These are phyloP conservation scores for Meghimatium bilineatum DNA, from an alignment of 2,888 invertebrate genomes.

Conservation along the genomic window DNA sequence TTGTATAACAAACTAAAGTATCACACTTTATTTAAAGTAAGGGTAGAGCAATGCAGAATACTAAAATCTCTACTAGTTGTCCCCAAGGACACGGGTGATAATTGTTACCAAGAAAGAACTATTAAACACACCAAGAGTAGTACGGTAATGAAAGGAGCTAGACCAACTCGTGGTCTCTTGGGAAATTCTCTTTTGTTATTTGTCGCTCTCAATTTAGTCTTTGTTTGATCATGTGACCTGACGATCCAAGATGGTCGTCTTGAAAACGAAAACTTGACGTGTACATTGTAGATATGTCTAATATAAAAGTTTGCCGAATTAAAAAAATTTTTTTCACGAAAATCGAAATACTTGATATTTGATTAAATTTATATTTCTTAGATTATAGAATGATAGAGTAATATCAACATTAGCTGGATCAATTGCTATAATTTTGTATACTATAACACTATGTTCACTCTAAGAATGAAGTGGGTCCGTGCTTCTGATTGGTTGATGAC, in stretches of 20 bases:
- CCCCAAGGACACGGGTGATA: constrained; percentile 5
- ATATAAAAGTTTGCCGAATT: no score
- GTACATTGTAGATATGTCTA: not conserved
- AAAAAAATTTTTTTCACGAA: no score
- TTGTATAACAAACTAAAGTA: not conserved
- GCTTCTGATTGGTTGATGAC: no score
- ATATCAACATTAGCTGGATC: no score
- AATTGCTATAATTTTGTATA: no score
- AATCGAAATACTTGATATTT: no score
- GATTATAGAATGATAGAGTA: no score
- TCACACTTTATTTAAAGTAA: not conserved
- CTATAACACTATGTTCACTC: no score
- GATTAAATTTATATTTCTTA: no score
- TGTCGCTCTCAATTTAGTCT: not conserved
- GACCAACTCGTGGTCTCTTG: not conserved
- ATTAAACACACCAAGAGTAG: not conserved
- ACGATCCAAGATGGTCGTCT: not conserved
- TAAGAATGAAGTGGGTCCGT: no score
- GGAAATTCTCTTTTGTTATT: constrained; percentile 3
- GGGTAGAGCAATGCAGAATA: not conserved
- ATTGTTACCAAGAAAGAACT: not conserved
- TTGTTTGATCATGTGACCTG: not conserved
- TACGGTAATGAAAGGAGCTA: constrained; percentile 9
- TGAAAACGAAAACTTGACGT: not conserved
- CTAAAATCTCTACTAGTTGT: constrained; percentile 19